Percentiles rank a stretch among this genome's conserved stretches.
phyloP scores from a whole-genome alignment of 2,888 invertebrate genomes.

The Drosophila heteroneura region DNA sequence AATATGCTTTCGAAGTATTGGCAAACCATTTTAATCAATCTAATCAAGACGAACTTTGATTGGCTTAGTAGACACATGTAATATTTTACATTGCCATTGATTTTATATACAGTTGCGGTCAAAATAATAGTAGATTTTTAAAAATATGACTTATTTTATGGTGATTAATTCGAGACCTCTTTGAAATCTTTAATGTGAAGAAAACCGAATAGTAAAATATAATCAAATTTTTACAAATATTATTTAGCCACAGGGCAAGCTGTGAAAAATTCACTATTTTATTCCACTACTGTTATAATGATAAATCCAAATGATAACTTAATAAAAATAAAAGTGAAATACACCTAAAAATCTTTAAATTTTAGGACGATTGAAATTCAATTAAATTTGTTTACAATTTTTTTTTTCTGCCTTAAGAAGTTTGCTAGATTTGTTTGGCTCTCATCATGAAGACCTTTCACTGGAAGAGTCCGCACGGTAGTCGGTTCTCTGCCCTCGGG shows the following conservation, averaged over 20 bases:
- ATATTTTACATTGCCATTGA: not conserved
- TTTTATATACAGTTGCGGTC: not conserved
- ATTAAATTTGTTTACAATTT: constrained; percentile 8
- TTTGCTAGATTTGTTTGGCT: not conserved
- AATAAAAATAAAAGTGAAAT: too few species aligned
- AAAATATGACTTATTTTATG: not conserved
- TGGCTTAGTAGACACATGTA: not conserved
- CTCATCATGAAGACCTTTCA: constrained; percentile 17
- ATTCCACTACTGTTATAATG: too few species aligned
- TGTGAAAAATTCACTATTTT: too few species aligned
- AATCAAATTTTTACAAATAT: too few species aligned
- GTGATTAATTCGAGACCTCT: too few species aligned
- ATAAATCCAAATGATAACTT: too few species aligned
- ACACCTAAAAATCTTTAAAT: too few species aligned
- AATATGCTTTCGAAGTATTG: not conserved
- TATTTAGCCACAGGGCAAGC: too few species aligned
- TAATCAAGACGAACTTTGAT: not conserved
- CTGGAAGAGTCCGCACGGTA: constrained; percentile 20
- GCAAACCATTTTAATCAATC: not conserved
- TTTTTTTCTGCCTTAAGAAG: not conserved
- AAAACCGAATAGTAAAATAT: too few species aligned
- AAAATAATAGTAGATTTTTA: not conserved
- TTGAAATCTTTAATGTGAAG: too few species aligned
- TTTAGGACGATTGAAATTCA: not conserved
- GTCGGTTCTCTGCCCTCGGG: constrained; percentile 27